Base-by-base conservation (phyloP, 2,888 invertebrate genomes). In the Patella pellucida region DNA sequence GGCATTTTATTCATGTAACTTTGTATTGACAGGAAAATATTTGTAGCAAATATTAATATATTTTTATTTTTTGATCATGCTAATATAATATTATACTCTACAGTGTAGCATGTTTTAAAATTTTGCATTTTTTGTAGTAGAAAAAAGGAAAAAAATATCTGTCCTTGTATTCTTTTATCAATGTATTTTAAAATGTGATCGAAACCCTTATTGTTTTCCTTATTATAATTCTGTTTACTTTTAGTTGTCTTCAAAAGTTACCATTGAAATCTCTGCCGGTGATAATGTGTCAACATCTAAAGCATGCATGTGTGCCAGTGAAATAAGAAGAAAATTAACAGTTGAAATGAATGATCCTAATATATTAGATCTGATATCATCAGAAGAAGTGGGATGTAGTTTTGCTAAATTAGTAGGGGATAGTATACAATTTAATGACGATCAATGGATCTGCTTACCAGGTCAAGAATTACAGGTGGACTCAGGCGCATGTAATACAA, bases 221-320 rank as follows among this genome's bases (percentile, higher is more conserved):
- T 41, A 41, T 41, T 41, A 41, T 9, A 7, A 41, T 9, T 41
- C 0, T 41, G 41, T 41, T 41, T 41, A 41, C 9, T 41, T 41
- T 0, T 41, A 41, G 41, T 41, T 41, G 9, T 41, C 41, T 41
- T 41, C 41, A 41, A 41, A 68, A 27, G 72, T 68, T 2, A 72
- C 72, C 71, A 51, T 68, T 2, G 72, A 71, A 3, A 52, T 78
- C 27, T n/a, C 52, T 52, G 16, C 62, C 1, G 52, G 50, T 14
- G 69, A 62, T 27, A 56, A 52, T 5, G 68, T 69, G 9, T 62
- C 23, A 12, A 73, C 74, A 16, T 27, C 50, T 41, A 19, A 69
- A 51, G 68, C 76, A 3, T 78, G 78, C 56, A 68, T 16, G 3
- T 78, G 78, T 72, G 75, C 75, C 12, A 62, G 51, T 19, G 67